Percentiles rank a stretch among this genome's conserved stretches.
Evolutionary conservation across 1,140 invertebrate genomes (phyloP).

Genomic region (Tetranychus urticae): DNA sequence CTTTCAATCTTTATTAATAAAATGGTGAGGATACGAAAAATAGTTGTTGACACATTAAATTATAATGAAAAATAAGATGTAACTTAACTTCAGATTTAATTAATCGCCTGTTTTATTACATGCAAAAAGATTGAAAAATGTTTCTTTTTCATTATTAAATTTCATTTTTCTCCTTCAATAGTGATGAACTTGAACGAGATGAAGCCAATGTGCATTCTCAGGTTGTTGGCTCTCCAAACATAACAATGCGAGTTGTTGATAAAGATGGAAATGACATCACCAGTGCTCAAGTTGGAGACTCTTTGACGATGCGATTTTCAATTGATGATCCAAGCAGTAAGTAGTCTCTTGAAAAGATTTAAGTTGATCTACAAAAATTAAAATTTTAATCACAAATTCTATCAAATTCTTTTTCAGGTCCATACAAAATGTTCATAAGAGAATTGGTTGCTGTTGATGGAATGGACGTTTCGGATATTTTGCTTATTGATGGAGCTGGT

Average conservation of each 20-base stretch:
- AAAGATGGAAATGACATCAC: constrained; percentile 22
- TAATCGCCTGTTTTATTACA: too few relatives aligned
- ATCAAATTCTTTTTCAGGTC: constrained; percentile 18
- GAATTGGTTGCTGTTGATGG: constrained; percentile 83
- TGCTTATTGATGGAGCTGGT: constrained; percentile 63
- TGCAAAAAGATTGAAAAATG: too few relatives aligned
- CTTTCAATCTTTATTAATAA: too few relatives aligned
- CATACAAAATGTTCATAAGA: constrained; percentile 80
- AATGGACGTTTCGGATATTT: constrained; percentile 52
- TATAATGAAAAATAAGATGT: too few relatives aligned
- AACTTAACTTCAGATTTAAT: too few relatives aligned
- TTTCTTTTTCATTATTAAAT: not conserved
- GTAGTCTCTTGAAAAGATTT: not conserved
- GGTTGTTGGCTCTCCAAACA: constrained; percentile 70
- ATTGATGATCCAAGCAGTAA: constrained; percentile 41
- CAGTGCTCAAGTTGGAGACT: constrained; percentile 26
- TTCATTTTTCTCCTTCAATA: not conserved
- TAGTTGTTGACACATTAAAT: too few relatives aligned
- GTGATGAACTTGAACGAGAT: constrained; percentile 35
- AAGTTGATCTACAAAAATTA: not conserved
- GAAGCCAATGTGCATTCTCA: constrained; percentile 13
- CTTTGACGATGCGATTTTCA: constrained; percentile 63
- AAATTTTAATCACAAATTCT: not conserved
- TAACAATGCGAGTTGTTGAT: constrained; percentile 65
- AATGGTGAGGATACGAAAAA: too few relatives aligned